Conservation (phyloP, 2,888 invertebrate species). For the Microplitis manilae region DNA sequence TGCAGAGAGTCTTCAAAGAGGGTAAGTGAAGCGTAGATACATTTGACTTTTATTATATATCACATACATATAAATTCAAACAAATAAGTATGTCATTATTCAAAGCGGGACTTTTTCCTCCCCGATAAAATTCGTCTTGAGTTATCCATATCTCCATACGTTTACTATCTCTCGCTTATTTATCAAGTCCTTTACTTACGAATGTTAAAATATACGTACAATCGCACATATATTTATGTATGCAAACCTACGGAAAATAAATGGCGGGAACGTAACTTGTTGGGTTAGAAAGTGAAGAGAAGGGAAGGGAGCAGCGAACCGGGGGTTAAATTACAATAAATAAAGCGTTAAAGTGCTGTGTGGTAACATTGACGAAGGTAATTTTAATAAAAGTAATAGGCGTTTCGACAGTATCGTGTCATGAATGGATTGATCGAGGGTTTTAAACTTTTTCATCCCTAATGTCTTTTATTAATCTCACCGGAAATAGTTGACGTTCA, state of each 20-base stretch:
- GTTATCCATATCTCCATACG: background rate
- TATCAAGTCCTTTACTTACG: background rate
- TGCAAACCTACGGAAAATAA: background rate
- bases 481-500: conserved; percentile 36
- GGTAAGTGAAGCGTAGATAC: background rate
- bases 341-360: background rate
- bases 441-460: conserved; percentile 48
- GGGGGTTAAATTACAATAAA: conserved; percentile 9
- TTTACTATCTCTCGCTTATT: background rate
- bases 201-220: background rate
- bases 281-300: background rate
- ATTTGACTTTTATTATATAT: background rate
- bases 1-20: background rate
- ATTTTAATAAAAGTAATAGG: conserved; percentile 35
- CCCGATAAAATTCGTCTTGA: too few relatives aligned
- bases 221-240: background rate
- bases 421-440: conserved; percentile 46
- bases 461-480: conserved; percentile 30
- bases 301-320: too few relatives aligned
- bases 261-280: background rate
- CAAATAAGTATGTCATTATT: background rate
- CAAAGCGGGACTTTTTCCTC: background rate
- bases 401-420: conserved; percentile 44
- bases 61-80: background rate
- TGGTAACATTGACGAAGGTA: conserved; percentile 4